These are phyloP conservation scores for Lagopus muta DNA, from an alignment of 2,113 vertebrate genomes.

Conservation along the genomic window DNA sequence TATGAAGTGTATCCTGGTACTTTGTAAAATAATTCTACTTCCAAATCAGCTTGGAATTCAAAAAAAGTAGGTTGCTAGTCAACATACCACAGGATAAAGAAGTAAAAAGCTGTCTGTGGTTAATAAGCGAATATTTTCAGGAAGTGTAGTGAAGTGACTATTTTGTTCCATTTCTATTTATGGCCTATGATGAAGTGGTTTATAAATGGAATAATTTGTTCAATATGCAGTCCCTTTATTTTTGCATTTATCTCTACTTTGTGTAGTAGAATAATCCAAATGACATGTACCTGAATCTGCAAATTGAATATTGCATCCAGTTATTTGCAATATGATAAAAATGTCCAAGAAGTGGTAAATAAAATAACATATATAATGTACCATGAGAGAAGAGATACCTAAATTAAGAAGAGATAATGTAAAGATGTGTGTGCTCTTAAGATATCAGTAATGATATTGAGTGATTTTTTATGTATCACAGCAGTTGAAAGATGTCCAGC, in stretches of 20 bases:
- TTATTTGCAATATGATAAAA: not conserved
- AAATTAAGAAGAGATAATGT: not conserved
- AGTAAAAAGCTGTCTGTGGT: not conserved
- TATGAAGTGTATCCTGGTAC: not conserved
- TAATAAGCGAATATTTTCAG: not conserved
- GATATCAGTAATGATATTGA: not conserved
- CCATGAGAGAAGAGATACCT: not conserved
- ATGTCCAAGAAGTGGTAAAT: not conserved
- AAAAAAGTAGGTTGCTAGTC: not conserved
- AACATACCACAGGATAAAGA: not conserved
- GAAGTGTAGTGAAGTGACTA: not conserved
- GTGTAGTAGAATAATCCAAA: not conserved
- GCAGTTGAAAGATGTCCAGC: not conserved
- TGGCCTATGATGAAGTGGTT: not conserved
- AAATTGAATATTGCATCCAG: not conserved
- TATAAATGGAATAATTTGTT: not conserved
- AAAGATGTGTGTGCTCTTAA: not conserved
- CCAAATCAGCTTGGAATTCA: not conserved
- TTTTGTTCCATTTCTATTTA: not conserved
- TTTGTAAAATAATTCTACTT: conserved; percentile 14
- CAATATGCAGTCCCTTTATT: not conserved
- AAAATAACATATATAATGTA: not conserved
- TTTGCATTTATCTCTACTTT: not conserved
- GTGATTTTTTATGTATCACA: not conserved
- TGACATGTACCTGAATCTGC: not conserved